Evolutionary conservation across 2,797 vertebrate species (phyloP).

Genomic region (Myotis daubentonii): DNA sequence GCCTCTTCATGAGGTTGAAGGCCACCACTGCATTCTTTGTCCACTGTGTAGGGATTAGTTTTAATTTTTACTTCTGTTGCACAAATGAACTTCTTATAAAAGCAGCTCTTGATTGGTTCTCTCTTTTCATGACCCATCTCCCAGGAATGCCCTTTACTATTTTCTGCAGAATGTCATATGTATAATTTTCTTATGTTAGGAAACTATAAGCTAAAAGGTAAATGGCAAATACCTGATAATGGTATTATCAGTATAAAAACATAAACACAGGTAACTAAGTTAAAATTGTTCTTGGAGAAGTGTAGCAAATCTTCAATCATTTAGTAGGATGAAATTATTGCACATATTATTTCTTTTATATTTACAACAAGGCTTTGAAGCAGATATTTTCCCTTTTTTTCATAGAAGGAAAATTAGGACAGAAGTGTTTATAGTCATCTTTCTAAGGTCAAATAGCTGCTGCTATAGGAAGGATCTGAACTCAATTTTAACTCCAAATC

Average conservation of each 20-base stretch:
- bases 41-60: background rate
- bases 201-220: background rate
- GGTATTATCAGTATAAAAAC: background rate
- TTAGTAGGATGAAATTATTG: slow-evolving; percentile 1
- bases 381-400: background rate
- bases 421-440: background rate
- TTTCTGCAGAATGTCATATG: background rate
- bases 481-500: background rate
- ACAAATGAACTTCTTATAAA: background rate
- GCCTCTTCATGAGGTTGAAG: background rate
- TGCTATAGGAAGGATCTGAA: background rate
- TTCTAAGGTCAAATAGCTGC: background rate
- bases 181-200: slow-evolving; percentile 17
- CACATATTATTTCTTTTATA: background rate
- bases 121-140: background rate
- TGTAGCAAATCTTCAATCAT: background rate
- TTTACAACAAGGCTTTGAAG: background rate
- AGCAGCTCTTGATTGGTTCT: background rate
- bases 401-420: background rate
- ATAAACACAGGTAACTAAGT: background rate
- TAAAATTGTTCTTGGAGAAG: slow-evolving; percentile 28
- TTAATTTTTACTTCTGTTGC: background rate
- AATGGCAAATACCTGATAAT: background rate
- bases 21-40: background rate
- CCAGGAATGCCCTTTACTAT: background rate